Conservation (phyloP, 1,140 invertebrate species). For the Drosophila quadrilineata region DNA sequence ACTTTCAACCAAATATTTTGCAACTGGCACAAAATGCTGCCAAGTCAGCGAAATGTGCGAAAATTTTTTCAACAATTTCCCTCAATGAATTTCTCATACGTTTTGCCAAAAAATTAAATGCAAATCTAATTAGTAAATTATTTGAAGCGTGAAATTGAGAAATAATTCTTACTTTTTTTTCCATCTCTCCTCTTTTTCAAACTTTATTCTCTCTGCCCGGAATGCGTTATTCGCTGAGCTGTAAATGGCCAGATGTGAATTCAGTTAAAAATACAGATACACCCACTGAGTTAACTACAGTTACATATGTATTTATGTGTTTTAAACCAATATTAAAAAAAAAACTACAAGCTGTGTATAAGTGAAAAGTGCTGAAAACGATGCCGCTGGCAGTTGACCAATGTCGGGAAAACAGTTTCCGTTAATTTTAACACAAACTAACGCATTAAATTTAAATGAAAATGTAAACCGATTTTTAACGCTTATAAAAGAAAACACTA, state of each 20-base stretch:
- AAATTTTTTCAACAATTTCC: constrained; percentile 23
- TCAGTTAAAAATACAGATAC: constrained; percentile 12
- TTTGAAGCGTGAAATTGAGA: constrained; percentile 80
- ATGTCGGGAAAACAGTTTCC: constrained; percentile 24
- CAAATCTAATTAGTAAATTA: constrained; percentile 81
- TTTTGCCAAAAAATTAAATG: constrained; percentile 67
- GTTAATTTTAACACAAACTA: constrained; percentile 57
- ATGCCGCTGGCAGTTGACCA: constrained; percentile 39
- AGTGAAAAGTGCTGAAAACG: constrained; percentile 14
- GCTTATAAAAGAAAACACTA: constrained; percentile 29
- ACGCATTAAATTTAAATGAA: constrained; percentile 48
- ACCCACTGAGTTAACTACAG: neutral
- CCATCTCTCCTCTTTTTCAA: constrained; percentile 9
- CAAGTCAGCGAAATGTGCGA: constrained; percentile 56
- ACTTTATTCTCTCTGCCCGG: constrained; percentile 22
- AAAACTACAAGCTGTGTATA: constrained; percentile 3
- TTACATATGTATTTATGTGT: constrained; percentile 6
- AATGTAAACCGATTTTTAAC: constrained; percentile 35
- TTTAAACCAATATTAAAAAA: constrained; percentile 22
- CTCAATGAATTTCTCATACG: constrained; percentile 33
- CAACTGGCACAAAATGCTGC: constrained; percentile 27
- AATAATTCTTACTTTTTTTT: constrained; percentile 66
- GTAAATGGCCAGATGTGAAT: constrained; percentile 51
- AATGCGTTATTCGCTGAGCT: constrained; percentile 63
- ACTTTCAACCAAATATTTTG: constrained; percentile 16